Conservation (phyloP, 2,113 vertebrate genomes). For the Mesembrinibis cayennensis region DNA sequence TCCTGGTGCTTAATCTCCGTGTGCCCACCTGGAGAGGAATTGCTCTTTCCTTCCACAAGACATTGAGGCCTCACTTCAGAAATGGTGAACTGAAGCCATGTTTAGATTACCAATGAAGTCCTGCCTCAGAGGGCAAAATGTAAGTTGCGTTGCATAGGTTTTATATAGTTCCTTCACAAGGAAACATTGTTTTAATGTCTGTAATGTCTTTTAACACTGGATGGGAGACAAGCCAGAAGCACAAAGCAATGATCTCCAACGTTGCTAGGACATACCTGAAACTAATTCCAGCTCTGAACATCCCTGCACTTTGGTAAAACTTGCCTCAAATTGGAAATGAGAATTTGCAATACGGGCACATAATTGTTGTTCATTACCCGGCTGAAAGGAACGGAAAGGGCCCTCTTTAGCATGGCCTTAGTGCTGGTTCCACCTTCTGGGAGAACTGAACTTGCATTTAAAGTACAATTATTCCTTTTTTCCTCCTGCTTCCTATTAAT, state of each 20-base stretch:
- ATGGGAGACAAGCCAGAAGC: neutral
- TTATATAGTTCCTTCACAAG: neutral
- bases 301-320: neutral
- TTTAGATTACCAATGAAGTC: neutral
- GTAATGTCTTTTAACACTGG: neutral
- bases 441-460: constrained; percentile 25
- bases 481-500: constrained; percentile 37
- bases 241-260: neutral
- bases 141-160: neutral
- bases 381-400: neutral
- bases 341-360: neutral
- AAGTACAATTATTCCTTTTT: constrained; percentile 12
- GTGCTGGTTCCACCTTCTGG: constrained; percentile 4
- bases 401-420: neutral
- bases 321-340: neutral
- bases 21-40: neutral
- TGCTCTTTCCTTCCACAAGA: neutral
- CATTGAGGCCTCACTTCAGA: neutral
- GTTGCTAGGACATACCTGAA: neutral
- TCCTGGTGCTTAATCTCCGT: neutral
- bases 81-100: neutral
- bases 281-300: neutral
- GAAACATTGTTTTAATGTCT: neutral
- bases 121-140: neutral
- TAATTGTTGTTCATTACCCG: neutral